Evolutionary conservation across 2,797 vertebrate genomes (phyloP).

Genomic region (Sebastiscus tertius): DNA sequence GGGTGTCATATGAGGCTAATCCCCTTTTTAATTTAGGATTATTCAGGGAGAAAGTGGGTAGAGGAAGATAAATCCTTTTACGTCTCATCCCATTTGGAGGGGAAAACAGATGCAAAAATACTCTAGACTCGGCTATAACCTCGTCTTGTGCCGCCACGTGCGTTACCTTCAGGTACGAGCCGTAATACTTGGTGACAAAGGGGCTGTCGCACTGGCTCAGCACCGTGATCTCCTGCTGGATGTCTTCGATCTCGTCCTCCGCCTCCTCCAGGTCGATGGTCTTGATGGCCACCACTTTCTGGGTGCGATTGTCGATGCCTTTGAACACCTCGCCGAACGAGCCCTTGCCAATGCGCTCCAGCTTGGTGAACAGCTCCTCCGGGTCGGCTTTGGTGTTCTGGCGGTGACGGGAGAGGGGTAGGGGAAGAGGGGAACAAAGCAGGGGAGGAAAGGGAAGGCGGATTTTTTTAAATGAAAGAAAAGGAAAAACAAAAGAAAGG

Average conservation of each 20-base stretch:
- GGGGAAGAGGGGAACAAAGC: background rate
- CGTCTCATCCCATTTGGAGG: background rate
- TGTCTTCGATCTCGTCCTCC: constrained; percentile 99
- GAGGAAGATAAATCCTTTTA: constrained; percentile 20
- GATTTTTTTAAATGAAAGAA: background rate
- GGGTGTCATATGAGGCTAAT: constrained; percentile 50
- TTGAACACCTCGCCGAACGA: constrained; percentile 99
- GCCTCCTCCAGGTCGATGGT: constrained; percentile 98
- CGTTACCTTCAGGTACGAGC: constrained; percentile 96
- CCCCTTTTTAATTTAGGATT: constrained; percentile 54
- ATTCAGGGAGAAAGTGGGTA: constrained; percentile 21
- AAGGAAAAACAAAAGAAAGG: background rate
- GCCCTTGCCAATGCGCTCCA: constrained; percentile 97
- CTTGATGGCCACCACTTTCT: constrained; percentile 99
- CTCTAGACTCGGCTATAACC: background rate
- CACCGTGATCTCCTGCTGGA: constrained; percentile 99
- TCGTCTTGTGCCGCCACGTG: background rate
- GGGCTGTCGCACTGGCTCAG: constrained; percentile 99
- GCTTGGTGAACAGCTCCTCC: constrained; percentile 96
- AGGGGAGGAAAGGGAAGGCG: constrained; percentile 21
- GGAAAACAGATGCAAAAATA: too few species aligned
- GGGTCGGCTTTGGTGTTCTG: constrained; percentile 92
- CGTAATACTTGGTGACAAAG: constrained; percentile 97
- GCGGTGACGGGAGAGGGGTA: background rate
- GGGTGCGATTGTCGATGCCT: constrained; percentile 98